Evolutionary conservation across 2,797 vertebrate species (phyloP).

Genomic region (Phoxinus dragarum): DNA sequence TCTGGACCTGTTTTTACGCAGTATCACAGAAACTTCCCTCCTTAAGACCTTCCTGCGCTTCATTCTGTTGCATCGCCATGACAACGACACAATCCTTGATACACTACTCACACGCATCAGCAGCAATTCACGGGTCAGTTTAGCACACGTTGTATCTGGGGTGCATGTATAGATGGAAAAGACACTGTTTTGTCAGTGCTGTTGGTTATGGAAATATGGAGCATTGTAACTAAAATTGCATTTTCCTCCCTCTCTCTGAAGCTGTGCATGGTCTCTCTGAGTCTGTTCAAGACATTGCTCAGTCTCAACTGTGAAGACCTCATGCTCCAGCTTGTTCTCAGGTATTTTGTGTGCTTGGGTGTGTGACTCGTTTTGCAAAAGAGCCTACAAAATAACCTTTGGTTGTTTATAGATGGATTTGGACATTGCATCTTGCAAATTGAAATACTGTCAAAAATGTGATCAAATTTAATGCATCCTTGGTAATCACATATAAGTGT

Average conservation of each 20-base stretch:
- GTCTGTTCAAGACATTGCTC: slow-evolving; percentile 95
- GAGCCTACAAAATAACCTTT: slow-evolving; percentile 5
- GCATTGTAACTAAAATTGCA: slow-evolving; percentile 37
- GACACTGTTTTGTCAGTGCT: not conserved
- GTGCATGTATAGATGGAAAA: slow-evolving; percentile 6
- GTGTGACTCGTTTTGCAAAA: slow-evolving; percentile 11
- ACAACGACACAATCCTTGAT: slow-evolving; percentile 93
- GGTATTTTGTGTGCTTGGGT: slow-evolving; percentile 73
- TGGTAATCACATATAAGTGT: not conserved
- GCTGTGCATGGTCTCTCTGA: slow-evolving; percentile 96
- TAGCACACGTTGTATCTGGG: not conserved
- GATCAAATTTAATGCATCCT: not conserved
- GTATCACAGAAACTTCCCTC: slow-evolving; percentile 88
- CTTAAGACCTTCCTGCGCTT: slow-evolving; percentile 96
- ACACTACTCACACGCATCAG: slow-evolving; percentile 92
- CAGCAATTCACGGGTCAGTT: slow-evolving; percentile 92
- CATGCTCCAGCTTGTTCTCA: slow-evolving; percentile 96
- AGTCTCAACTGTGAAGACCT: slow-evolving; percentile 96
- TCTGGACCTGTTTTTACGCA: slow-evolving; percentile 96
- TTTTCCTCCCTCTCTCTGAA: slow-evolving; percentile 56
- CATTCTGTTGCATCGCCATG: slow-evolving; percentile 91
- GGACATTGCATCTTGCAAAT: not conserved
- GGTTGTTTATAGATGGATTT: not conserved
- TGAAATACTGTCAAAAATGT: not conserved
- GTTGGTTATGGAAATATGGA: not conserved